Percentiles rank a stretch among this genome's conserved stretches.
Evolutionary conservation across 1,140 invertebrate species (phyloP).

Genomic region (Goniozus legneri): DNA sequence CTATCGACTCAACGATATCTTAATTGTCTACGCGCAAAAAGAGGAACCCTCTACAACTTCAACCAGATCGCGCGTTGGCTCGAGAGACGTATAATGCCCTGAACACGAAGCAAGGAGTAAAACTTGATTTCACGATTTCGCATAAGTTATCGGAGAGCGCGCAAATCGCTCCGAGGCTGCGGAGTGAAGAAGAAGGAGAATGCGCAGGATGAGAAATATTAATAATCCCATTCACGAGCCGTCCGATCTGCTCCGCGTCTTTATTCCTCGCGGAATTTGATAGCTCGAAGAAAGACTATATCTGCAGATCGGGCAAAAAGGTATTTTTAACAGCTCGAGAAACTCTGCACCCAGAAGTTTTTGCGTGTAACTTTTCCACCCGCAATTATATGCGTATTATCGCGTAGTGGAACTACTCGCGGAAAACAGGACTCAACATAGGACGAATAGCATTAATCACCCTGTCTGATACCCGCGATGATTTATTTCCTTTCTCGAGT

Average conservation of each 20-base stretch:
- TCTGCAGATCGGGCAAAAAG: too few relatives aligned
- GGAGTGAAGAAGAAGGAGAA: neutral
- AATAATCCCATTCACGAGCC: constrained; percentile 36
- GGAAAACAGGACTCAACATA: constrained; percentile 22
- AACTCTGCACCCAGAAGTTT: too few relatives aligned
- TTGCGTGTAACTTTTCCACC: too few relatives aligned
- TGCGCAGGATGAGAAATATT: constrained; percentile 22
- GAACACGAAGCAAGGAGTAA: constrained; percentile 36
- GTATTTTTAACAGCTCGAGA: too few relatives aligned
- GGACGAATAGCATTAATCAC: constrained; percentile 37
- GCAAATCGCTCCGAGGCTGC: constrained; percentile 15
- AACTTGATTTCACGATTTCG: constrained; percentile 41
- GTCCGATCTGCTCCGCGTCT: constrained; percentile 29
- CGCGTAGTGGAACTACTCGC: too few relatives aligned
- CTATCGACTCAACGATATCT: constrained; percentile 25
- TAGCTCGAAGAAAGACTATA: constrained; percentile 27
- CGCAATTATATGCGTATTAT: too few relatives aligned
- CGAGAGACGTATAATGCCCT: too few relatives aligned
- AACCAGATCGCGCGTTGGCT: neutral
- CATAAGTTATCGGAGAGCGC: constrained; percentile 33
- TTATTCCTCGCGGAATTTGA: constrained; percentile 31
- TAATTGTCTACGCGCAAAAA: constrained; percentile 29
- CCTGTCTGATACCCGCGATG: constrained; percentile 30
- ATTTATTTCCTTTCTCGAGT: too few relatives aligned
- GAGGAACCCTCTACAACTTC: neutral